Percentiles rank a stretch among this genome's conserved stretches.
Evolutionary conservation across 1,140 invertebrate genomes (phyloP).

Genomic region (Bombus huntii): DNA sequence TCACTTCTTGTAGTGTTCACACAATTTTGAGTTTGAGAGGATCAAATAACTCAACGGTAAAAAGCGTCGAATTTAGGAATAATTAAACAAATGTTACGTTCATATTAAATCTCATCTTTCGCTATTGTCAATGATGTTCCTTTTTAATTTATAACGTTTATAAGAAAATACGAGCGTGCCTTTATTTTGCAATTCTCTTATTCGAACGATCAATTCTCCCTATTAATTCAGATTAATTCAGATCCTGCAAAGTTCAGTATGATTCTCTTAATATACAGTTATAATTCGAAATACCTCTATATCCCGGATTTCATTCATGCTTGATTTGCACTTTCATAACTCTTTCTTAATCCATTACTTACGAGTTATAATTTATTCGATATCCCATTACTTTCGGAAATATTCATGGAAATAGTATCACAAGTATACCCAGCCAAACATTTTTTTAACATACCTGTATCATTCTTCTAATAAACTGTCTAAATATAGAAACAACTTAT

Average conservation of each 20-base stretch:
- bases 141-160: not conserved
- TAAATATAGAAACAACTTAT: too few relatives aligned
- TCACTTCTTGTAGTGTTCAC: too few relatives aligned
- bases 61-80: too few relatives aligned
- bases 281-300: not conserved
- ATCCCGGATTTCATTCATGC: not conserved
- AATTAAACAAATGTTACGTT: not conserved
- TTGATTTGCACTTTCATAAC: not conserved
- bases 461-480: too few relatives aligned
- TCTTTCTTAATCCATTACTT: not conserved
- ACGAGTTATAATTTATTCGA: not conserved
- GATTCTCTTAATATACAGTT: not conserved
- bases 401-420: not conserved
- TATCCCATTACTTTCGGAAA: not conserved
- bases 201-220: not conserved
- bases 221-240: constrained; percentile 3
- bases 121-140: not conserved
- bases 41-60: too few relatives aligned
- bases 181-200: not conserved
- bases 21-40: too few relatives aligned
- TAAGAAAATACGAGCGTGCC: not conserved
- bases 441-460: too few relatives aligned
- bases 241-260: not conserved
- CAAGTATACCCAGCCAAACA: too few relatives aligned
- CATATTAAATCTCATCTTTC: not conserved